Percentiles rank a stretch among this genome's conserved stretches.
phyloP scores from a whole-genome alignment of 1,140 invertebrate species.

The Hyphantria cunea region DNA sequence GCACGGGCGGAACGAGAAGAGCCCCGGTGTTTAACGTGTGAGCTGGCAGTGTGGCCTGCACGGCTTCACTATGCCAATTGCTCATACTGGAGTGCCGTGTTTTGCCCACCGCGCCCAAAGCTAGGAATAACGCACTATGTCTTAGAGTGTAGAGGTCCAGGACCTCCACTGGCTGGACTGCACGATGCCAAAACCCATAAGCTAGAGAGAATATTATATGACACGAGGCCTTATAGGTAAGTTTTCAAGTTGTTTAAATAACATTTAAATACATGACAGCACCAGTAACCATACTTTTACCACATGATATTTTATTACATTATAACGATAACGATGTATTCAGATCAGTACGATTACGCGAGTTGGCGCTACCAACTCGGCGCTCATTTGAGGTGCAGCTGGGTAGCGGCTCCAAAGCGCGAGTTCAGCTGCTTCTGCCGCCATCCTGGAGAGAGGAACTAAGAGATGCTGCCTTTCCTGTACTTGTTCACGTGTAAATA shows the following conservation, averaged over 20 bases:
- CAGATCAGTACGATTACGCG: slow-evolving; percentile 84
- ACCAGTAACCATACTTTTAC: no score
- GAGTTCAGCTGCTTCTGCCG: slow-evolving; percentile 90
- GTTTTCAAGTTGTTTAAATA: no score
- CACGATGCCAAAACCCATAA: slow-evolving; percentile 87
- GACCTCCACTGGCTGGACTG: slow-evolving; percentile 89
- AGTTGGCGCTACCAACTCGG: slow-evolving; percentile 88
- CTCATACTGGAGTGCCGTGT: slow-evolving; percentile 89
- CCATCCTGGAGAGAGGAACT: slow-evolving; percentile 92
- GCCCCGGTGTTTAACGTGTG: slow-evolving; percentile 91
- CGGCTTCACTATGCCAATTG: slow-evolving; percentile 90
- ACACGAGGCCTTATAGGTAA: slow-evolving; percentile 86
- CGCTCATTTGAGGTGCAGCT: slow-evolving; percentile 90
- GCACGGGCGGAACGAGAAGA: slow-evolving; percentile 87
- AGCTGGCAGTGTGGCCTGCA: slow-evolving; percentile 88
- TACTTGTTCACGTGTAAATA: slow-evolving; percentile 89
- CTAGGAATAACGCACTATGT: slow-evolving; percentile 87
- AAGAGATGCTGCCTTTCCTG: slow-evolving; percentile 91
- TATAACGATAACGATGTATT: no score
- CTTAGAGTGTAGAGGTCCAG: slow-evolving; percentile 90
- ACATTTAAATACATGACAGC: no score
- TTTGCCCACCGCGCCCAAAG: slow-evolving; percentile 81
- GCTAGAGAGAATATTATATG: slow-evolving; percentile 88
- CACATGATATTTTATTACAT: no score
- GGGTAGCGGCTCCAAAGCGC: slow-evolving; percentile 89